Evolutionary conservation across 2,888 invertebrate species (phyloP).

Genomic region (Euclidia mi): DNA sequence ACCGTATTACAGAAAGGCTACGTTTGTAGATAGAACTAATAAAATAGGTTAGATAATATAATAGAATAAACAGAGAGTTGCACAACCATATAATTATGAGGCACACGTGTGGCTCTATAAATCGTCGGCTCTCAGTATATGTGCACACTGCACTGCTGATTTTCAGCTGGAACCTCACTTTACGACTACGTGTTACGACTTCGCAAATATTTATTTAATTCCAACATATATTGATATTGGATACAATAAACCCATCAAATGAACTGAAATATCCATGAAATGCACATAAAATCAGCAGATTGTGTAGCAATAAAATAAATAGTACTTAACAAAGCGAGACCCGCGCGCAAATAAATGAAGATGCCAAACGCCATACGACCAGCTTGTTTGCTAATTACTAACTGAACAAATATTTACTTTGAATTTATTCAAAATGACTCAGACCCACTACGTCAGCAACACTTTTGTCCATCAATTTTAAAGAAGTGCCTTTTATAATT

Average conservation of each 20-base stretch:
- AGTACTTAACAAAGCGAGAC: slow-evolving; percentile 13
- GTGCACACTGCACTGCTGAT: slow-evolving; percentile 5
- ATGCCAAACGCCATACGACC: slow-evolving; percentile 50
- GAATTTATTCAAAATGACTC: slow-evolving; percentile 51
- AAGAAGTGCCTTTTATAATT: slow-evolving; percentile 18
- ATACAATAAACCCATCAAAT: slow-evolving; percentile 17
- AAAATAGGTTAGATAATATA: no score
- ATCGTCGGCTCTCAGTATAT: neutral
- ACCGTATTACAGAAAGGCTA: no score
- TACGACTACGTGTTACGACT: slow-evolving; percentile 7
- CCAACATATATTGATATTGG: no score
- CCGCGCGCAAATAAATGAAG: slow-evolving; percentile 43
- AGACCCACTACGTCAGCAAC: slow-evolving; percentile 18
- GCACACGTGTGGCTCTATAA: neutral
- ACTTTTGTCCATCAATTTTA: slow-evolving; percentile 7
- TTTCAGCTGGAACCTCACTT: slow-evolving; percentile 8
- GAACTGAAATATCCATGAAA: slow-evolving; percentile 14
- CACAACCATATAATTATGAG: neutral
- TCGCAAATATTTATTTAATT: slow-evolving; percentile 11
- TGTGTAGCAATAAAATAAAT: slow-evolving; percentile 34
- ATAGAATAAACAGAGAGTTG: no score
- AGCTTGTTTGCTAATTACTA: slow-evolving; percentile 63
- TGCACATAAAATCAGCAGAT: slow-evolving; percentile 17
- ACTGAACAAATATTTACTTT: slow-evolving; percentile 64
- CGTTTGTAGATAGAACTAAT: no score